phyloP scores from a whole-genome alignment of 2,797 vertebrate species.

The Miichthys miiuy region DNA sequence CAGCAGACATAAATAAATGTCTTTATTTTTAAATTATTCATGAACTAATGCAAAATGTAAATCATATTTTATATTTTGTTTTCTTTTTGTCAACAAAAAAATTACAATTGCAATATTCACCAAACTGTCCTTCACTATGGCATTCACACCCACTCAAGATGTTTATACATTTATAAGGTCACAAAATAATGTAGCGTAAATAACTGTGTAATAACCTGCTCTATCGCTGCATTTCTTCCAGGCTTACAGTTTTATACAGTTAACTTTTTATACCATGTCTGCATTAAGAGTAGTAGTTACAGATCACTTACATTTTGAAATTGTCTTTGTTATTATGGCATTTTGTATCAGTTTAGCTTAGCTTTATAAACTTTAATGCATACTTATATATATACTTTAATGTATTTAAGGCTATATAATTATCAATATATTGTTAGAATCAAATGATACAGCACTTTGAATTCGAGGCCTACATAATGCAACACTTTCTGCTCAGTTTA shows the following conservation, averaged over 20 bases:
- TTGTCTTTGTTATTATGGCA: neutral
- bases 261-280: neutral
- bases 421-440: neutral
- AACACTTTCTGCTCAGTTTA: constrained; percentile 5
- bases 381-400: neutral
- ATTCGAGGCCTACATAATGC: constrained; percentile 4
- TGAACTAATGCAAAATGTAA: constrained; percentile 1
- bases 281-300: neutral
- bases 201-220: neutral
- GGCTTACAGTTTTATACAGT: neutral
- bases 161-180: neutral
- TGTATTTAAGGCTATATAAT: neutral
- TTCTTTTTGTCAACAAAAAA: neutral
- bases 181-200: neutral
- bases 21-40: neutral
- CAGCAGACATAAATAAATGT: constrained; percentile 12
- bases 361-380: neutral
- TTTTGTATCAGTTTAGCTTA: neutral
- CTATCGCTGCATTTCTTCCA: neutral
- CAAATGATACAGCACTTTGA: neutral
- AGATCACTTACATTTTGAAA: neutral
- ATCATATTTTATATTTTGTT: neutral
- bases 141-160: neutral
- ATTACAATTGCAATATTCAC: neutral
- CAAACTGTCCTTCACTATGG: neutral